Evolutionary conservation across 2,888 invertebrate genomes (phyloP), one percentile per base, ranked within the genome.

Genomic region (Scaeva pyrastri): DNA sequence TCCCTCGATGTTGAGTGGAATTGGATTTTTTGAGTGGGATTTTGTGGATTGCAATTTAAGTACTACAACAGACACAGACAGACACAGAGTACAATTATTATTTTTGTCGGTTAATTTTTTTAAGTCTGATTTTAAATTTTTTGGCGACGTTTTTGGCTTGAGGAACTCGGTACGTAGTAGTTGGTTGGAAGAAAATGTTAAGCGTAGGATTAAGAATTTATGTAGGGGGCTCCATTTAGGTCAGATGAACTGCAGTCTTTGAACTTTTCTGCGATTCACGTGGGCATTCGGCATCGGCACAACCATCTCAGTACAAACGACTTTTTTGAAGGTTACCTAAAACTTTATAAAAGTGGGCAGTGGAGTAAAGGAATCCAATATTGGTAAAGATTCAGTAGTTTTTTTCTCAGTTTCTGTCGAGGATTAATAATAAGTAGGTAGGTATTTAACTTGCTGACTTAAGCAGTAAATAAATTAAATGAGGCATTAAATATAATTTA

Each of bases 151-250:
- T 60, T 39, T 36, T 7, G 21, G 8, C 5, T 50, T 50, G 50
- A 21, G 19, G 52, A 52, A 12, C 14, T 23, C 12, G n/a, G n/a
- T 3, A 43, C 43, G n/a, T 43, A 3, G 43, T 5, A 14, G 14
- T 43, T 12, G 43, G 43, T 14, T 43, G 43, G 43, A 43, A 3
- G 14, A 43, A 14, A 14, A 14, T 43, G 12, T 23, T 0, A 23
- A 26, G 76, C 50, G 81, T 81, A 56, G 73, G 73, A 12, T 68
- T 31, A 7, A 14, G 26, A 50, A 56, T 66, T 3, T 58, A 60
- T 39, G 77, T 76, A 68, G 73, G 78, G 68, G 60, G 36, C 45
- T 60, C 26, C 36, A 72, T 77, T 52, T 77, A 73, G 82, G 73
- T 78, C 83, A 73, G 60, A 73, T 48, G 62, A 23, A 55, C 52